These are phyloP conservation scores for Drosophila lini DNA, from an alignment of 1,140 invertebrate species.

Conservation along the genomic window DNA sequence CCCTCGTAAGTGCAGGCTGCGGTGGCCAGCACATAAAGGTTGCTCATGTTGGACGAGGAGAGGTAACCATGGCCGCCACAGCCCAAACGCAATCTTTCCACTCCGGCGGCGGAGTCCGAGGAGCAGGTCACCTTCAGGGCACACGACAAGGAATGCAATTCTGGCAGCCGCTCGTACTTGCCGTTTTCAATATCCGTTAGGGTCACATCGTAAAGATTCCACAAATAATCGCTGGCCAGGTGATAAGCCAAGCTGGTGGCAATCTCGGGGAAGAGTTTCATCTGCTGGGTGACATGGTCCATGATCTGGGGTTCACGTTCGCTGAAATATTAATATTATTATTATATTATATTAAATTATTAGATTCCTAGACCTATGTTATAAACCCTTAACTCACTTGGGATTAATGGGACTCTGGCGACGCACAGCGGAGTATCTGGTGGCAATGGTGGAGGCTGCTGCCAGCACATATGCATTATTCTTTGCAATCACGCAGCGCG, in stretches of 20 bases:
- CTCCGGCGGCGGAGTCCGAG: slow-evolving; percentile 88
- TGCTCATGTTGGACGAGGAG: slow-evolving; percentile 91
- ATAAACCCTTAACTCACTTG: slow-evolving; percentile 87
- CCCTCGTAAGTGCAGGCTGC: slow-evolving; percentile 96
- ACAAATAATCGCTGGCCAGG: slow-evolving; percentile 90
- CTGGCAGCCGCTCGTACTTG: slow-evolving; percentile 90
- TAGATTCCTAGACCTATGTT: no score
- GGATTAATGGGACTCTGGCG: slow-evolving; percentile 93
- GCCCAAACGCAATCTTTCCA: slow-evolving; percentile 92
- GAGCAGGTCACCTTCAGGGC: slow-evolving; percentile 95
- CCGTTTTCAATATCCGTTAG: slow-evolving; percentile 90
- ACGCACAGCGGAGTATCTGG: slow-evolving; percentile 94
- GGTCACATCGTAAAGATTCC: slow-evolving; percentile 92
- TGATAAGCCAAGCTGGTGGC: slow-evolving; percentile 91
- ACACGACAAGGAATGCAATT: slow-evolving; percentile 95
- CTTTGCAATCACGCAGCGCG: slow-evolving; percentile 91
- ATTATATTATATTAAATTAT: no score
- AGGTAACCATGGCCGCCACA: slow-evolving; percentile 98
- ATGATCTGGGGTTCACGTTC: slow-evolving; percentile 94
- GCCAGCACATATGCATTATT: slow-evolving; percentile 89
- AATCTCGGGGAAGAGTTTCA: slow-evolving; percentile 95
- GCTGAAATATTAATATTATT: no score
- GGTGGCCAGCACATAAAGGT: slow-evolving; percentile 90
- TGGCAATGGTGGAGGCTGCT: slow-evolving; percentile 92
- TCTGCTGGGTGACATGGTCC: slow-evolving; percentile 97